Conservation (phyloP, 2,888 invertebrate genomes). For the Trachelus tabidus region DNA sequence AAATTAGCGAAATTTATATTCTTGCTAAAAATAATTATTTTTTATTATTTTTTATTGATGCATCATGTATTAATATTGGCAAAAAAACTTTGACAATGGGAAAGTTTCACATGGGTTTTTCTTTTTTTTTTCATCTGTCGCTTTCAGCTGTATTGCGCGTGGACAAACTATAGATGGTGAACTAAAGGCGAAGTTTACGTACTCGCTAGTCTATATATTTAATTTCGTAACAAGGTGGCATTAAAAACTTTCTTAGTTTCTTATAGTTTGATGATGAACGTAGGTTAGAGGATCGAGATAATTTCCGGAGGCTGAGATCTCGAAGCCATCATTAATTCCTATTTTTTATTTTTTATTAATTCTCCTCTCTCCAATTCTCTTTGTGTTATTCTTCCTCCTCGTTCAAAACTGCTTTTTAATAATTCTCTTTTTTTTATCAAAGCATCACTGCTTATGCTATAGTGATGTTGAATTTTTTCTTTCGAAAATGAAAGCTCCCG, state of each 20-base stretch:
- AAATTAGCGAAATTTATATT: too few relatives aligned
- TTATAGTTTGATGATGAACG: constrained; percentile 1
- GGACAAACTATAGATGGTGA: not conserved
- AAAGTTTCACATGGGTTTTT: too few relatives aligned
- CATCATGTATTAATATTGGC: too few relatives aligned
- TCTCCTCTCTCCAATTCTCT: not conserved
- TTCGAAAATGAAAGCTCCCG: constrained; percentile 28
- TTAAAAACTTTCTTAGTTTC: not conserved
- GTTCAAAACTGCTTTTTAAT: not conserved
- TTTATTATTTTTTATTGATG: too few relatives aligned
- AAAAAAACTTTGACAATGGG: too few relatives aligned
- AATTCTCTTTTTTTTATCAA: not conserved
- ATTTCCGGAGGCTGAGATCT: constrained; percentile 8
- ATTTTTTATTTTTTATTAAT: not conserved
- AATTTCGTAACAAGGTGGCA: not conserved
- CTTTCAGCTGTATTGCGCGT: too few relatives aligned
- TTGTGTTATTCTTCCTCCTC: not conserved
- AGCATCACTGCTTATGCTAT: constrained; percentile 17
- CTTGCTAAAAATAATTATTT: too few relatives aligned
- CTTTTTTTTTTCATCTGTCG: too few relatives aligned
- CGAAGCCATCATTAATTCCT: not conserved
- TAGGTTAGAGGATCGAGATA: constrained; percentile 5
- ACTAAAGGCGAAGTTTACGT: not conserved
- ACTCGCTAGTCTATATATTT: not conserved
- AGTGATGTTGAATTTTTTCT: constrained; percentile 7